phyloP scores from a whole-genome alignment of 2,797 vertebrate species.

The Taenioides sp. region DNA sequence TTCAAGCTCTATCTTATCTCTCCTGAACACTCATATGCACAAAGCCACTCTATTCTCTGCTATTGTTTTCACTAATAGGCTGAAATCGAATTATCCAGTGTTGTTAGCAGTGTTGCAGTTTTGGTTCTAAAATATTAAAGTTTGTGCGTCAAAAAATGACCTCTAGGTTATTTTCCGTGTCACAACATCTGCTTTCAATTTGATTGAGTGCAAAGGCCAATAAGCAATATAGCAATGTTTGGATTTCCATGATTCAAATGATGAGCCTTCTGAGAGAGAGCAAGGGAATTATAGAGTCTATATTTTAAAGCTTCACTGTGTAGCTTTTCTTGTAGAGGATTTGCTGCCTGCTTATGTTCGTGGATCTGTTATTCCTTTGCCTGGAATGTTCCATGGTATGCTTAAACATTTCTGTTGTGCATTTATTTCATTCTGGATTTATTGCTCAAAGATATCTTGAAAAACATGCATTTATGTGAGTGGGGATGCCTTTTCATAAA shows the following conservation, averaged over 20 bases:
- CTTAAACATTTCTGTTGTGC: background rate
- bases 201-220: slow-evolving; percentile 22
- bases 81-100: background rate
- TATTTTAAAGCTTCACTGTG: background rate
- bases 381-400: background rate
- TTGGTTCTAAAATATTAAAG: background rate
- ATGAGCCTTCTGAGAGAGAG: slow-evolving; percentile 15
- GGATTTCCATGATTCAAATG: slow-evolving; percentile 47
- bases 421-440: background rate
- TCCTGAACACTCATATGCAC: slow-evolving; percentile 34
- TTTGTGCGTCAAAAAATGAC: slow-evolving; percentile 6
- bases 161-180: slow-evolving; percentile 21
- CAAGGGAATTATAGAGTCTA: background rate
- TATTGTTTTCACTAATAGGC: slow-evolving; percentile 17
- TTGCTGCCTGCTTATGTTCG: background rate
- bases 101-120: background rate
- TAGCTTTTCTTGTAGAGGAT: background rate
- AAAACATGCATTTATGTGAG: background rate
- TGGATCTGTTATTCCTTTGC: background rate
- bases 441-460: background rate
- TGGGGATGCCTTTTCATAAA: background rate
- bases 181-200: slow-evolving; percentile 53
- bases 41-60: slow-evolving; percentile 3
- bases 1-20: slow-evolving; percentile 34
- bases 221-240: slow-evolving; percentile 45